Evolutionary conservation across 92 coral and sea anemone species (phyloP).

Genomic region (Epizoanthus rinbou): DNA sequence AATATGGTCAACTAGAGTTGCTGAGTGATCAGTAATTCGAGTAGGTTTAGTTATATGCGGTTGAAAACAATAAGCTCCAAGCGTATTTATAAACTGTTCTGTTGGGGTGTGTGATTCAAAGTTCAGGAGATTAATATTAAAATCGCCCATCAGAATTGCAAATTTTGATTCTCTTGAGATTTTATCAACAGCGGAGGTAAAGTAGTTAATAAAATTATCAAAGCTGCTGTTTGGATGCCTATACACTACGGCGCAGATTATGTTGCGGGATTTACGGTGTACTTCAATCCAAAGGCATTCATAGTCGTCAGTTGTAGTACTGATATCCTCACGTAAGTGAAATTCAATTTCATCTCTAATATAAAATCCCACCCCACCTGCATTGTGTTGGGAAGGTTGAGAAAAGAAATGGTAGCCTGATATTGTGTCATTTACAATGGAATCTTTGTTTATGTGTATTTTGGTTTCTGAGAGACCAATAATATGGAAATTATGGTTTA

Average conservation of each 20-base stretch:
- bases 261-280: neutral
- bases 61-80: no score
- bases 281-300: conserved; percentile 23
- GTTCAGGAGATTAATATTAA: no score
- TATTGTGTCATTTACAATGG: conserved; percentile 14
- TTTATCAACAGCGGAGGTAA: no score
- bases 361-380: conserved; percentile 55
- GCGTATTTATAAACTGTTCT: no score
- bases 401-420: conserved; percentile 50
- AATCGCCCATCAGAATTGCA: no score
- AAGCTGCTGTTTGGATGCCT: no score
- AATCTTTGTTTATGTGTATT: conserved; percentile 17
- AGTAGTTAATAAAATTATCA: no score
- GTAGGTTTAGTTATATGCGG: no score
- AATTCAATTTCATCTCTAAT: neutral
- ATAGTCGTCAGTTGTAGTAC: neutral
- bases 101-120: no score
- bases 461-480: conserved; percentile 51
- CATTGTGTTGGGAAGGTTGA: conserved; percentile 41
- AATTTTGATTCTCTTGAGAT: no score
- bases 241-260: conserved; percentile 16
- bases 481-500: conserved; percentile 41
- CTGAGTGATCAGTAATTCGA: no score
- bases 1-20: no score
- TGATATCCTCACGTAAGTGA: neutral